Percentiles rank a stretch among this genome's conserved stretches.
phyloP scores from a whole-genome alignment of 2,113 vertebrate genomes.

The Neotoma lepida region DNA sequence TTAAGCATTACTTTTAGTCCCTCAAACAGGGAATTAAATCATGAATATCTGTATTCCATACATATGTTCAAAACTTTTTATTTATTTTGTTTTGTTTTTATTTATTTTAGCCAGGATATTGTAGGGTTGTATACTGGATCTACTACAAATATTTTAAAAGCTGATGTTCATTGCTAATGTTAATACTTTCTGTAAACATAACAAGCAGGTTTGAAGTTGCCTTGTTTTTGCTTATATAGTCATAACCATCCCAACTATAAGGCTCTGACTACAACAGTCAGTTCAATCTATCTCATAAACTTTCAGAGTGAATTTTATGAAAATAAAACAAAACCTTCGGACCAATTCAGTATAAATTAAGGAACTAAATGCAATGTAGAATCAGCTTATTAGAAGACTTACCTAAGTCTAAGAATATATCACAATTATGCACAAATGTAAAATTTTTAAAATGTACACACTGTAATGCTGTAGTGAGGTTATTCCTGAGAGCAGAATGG shows the following conservation, averaged over 20 bases:
- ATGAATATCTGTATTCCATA: background rate
- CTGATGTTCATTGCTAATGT: background rate
- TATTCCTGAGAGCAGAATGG: background rate
- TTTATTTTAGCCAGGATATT: background rate
- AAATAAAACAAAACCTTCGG: background rate
- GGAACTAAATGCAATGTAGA: conserved; percentile 21
- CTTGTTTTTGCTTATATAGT: background rate
- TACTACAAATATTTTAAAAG: background rate
- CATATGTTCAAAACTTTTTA: background rate
- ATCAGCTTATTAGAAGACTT: background rate
- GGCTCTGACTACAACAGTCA: background rate
- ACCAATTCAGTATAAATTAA: background rate
- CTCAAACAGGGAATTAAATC: background rate
- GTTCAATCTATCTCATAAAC: background rate
- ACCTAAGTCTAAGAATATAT: background rate
- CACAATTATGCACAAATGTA: background rate
- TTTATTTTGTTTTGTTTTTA: background rate
- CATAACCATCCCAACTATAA: background rate
- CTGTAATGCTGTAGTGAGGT: background rate
- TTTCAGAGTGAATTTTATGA: background rate
- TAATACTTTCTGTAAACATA: background rate
- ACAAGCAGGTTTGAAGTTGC: background rate
- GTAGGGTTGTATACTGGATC: background rate
- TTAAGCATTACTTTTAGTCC: background rate
- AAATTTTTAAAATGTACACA: background rate